Conservation (phyloP, 2,888 invertebrate genomes). For the Caenorhabditis doughertyi region DNA sequence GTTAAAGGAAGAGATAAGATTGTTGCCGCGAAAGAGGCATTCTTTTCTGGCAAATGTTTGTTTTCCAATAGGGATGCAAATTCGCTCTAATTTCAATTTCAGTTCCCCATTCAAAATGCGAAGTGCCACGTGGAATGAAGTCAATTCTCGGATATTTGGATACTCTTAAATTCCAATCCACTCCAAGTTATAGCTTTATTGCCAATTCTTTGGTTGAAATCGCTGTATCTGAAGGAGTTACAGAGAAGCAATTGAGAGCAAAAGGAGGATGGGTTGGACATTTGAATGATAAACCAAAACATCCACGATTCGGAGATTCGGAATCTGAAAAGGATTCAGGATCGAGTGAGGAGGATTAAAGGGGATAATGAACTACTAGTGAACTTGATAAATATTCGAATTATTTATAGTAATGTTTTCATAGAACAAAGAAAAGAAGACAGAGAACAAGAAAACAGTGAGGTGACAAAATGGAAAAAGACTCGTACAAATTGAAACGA, state of each 20-base stretch:
- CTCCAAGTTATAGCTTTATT: constrained; percentile 15
- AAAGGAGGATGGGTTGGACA: constrained; percentile 43
- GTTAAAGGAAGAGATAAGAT: neutral
- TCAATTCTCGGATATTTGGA: neutral
- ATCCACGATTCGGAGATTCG: constrained; percentile 41
- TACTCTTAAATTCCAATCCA: neutral
- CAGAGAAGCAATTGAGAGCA: neutral
- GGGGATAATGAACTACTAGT: neutral
- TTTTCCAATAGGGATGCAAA: neutral
- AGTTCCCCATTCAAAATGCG: too few relatives aligned
- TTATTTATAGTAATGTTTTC: neutral
- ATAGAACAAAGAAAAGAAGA: too few relatives aligned
- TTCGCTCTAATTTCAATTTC: too few relatives aligned
- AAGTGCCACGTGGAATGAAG: neutral
- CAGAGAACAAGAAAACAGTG: neutral
- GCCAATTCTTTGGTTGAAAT: neutral
- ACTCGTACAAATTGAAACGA: neutral
- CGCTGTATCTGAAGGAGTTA: constrained; percentile 2
- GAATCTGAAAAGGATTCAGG: constrained; percentile 35
- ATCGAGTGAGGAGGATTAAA: constrained; percentile 26
- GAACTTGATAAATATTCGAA: neutral
- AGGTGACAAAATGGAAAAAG: neutral
- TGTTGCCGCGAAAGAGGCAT: constrained; percentile 7
- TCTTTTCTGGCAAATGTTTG: neutral
- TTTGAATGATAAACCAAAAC: constrained; percentile 32